Percentiles rank a stretch among this genome's conserved stretches.
These are phyloP conservation scores for Lagodon rhomboides DNA, from an alignment of 2,797 vertebrate species.

Conservation along the genomic window DNA sequence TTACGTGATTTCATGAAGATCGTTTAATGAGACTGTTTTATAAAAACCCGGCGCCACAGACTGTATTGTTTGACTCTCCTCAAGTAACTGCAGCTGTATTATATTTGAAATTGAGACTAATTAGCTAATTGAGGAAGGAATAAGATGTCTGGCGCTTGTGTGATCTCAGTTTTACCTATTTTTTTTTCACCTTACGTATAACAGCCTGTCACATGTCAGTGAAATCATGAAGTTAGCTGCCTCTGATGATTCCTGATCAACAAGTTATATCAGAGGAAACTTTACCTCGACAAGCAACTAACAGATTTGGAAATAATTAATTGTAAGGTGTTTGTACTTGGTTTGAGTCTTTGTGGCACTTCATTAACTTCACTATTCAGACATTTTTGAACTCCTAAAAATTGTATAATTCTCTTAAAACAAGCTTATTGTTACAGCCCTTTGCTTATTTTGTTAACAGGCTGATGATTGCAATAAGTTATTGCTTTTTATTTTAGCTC, in stretches of 20 bases:
- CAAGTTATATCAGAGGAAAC: neutral
- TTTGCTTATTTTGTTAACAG: no score
- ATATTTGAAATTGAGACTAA: neutral
- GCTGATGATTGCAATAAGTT: no score
- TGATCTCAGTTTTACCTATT: neutral
- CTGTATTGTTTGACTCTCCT: neutral
- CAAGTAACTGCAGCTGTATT: neutral
- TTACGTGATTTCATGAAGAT: slow-evolving; percentile 9
- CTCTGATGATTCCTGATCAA: neutral
- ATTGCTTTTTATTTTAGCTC: no score
- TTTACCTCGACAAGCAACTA: neutral
- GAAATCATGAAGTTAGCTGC: neutral
- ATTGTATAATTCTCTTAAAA: no score
- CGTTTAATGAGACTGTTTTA: neutral
- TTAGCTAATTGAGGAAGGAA: neutral
- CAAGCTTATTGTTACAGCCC: no score
- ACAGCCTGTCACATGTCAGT: neutral
- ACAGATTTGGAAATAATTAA: neutral
- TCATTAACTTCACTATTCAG: no score
- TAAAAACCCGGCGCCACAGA: neutral
- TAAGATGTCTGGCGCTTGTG: neutral
- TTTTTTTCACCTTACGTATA: neutral
- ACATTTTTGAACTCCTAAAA: no score
- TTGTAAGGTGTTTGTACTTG: neutral
- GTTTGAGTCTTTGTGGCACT: no score